Conservation (phyloP, 2,888 invertebrate species). For the Schrankia costaestrigalis region DNA sequence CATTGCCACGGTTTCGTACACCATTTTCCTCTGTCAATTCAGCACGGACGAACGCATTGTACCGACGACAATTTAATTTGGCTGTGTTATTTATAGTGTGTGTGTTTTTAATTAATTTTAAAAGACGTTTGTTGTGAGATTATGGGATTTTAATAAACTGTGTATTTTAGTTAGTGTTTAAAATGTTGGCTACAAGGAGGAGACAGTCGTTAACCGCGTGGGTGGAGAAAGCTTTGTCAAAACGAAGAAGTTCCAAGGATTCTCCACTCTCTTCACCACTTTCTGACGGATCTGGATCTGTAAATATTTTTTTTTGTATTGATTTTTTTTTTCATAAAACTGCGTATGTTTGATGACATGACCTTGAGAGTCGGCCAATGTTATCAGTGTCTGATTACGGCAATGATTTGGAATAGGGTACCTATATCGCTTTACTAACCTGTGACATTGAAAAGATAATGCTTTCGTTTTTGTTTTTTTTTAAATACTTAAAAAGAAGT, state of each 20-base stretch:
- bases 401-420: conserved; percentile 30
- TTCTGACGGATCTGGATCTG: conserved; percentile 7
- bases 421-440: conserved; percentile 32
- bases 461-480: conserved; percentile 9
- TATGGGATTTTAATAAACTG: not conserved
- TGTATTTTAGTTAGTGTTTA: not conserved
- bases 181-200: conserved; percentile 34
- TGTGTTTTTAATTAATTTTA: conserved; percentile 13
- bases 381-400: conserved; percentile 66
- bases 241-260: conserved; percentile 45
- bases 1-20: conserved; percentile 45
- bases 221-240: conserved; percentile 51
- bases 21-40: conserved; percentile 72
- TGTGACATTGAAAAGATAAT: conserved; percentile 19
- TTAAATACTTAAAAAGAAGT: no score
- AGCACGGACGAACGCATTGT: conserved; percentile 58
- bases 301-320: not conserved
- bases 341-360: conserved; percentile 40
- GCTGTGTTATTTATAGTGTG: conserved; percentile 26
- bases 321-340: conserved; percentile 7
- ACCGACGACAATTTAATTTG: conserved; percentile 30
- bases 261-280: conserved; percentile 36
- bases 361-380: conserved; percentile 63
- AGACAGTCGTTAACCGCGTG: conserved; percentile 51
- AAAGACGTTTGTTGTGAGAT: conserved; percentile 4